Base-by-base conservation (phyloP, 2,888 invertebrate genomes). In the Mystacides longicornis region DNA sequence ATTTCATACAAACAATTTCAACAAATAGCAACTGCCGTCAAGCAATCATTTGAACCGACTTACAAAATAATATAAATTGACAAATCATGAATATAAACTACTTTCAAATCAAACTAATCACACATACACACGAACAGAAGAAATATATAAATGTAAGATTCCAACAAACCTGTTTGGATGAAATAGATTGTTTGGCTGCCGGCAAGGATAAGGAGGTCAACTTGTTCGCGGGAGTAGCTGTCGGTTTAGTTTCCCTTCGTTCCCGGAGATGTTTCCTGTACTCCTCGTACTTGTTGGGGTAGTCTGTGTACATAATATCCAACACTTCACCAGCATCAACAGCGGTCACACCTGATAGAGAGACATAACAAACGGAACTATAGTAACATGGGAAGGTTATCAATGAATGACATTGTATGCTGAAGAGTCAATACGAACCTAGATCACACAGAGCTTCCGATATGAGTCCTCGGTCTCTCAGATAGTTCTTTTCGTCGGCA, bases 251-350 rank as follows among this genome's bases (percentile, higher is more conserved):
- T 86, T 64, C 82, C 82, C 22, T 84, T 79, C 66, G 85, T 68
- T 83, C 82, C 9, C 83, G 76, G 68, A 86, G 83, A 64, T 85
- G 81, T 62, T 86, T 83, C 54, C 89, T 82, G 69, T 88, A 91
- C 67, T 95, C 95, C 70, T 93, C 91, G 68, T 94, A 97, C 67
- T 96, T 95, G 59, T 89, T 89, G 46, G 92, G 93, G 72, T 95
- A 98, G 73, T 98, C 98, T 27, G 87, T 85, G 63, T 89, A 85
- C 94, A 98, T 94, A 55, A 98, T 87, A 68, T 98, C 97, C 63
- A 95, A 77, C 49, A 98, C 92, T 70, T 97, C 97, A 49, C 92
- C 89, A 59, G 91, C 92, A 65, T 86, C 86, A 3, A 97, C 85
- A 1, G 95, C 95, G 1, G 95, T 96, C 62, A 96, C 75, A 62